A percentile compares a stretch with the other conserved stretches of the same genome.
phyloP scores from a whole-genome alignment of 2,888 invertebrate genomes.

The Drosophila atripex region DNA sequence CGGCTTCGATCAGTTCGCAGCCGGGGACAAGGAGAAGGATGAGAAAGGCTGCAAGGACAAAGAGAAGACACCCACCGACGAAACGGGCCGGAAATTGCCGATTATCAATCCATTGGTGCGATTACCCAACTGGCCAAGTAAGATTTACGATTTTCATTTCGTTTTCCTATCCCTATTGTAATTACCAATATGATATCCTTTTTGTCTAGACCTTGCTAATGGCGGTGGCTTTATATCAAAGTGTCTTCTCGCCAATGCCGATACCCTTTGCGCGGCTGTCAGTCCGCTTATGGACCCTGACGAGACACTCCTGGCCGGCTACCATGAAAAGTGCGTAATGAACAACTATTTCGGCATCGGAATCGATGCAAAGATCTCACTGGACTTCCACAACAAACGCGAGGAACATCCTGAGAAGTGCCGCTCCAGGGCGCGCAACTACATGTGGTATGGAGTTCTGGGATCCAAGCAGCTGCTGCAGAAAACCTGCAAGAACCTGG shows the following conservation, averaged over 20 bases:
- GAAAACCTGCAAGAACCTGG: conserved; percentile 97
- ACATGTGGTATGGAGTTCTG: conserved; percentile 96
- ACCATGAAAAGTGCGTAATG: conserved; percentile 97
- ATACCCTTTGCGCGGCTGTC: conserved; percentile 97
- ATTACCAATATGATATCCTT: neutral
- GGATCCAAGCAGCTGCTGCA: conserved; percentile 91
- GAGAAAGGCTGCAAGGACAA: conserved; percentile 82
- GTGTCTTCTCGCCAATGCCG: conserved; percentile 97
- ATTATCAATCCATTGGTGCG: conserved; percentile 95
- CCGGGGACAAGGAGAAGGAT: conserved; percentile 73
- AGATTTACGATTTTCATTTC: conserved; percentile 68
- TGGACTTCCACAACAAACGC: conserved; percentile 98
- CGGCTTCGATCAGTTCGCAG: conserved; percentile 80
- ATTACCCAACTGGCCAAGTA: conserved; percentile 94
- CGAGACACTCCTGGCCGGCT: conserved; percentile 93
- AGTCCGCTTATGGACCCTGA: conserved; percentile 97
- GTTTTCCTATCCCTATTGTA: neutral
- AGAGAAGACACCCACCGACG: conserved; percentile 81
- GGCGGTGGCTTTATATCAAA: conserved; percentile 96
- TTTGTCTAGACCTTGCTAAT: conserved; percentile 83
- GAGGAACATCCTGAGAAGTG: conserved; percentile 99
- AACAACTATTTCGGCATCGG: conserved; percentile 99
- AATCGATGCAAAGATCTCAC: conserved; percentile 97
- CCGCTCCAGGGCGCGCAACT: conserved; percentile 95
- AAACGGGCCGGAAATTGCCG: conserved; percentile 89